These are phyloP conservation scores for Microcebus murinus DNA, from an alignment of 2,113 vertebrate species.

Conservation along the genomic window DNA sequence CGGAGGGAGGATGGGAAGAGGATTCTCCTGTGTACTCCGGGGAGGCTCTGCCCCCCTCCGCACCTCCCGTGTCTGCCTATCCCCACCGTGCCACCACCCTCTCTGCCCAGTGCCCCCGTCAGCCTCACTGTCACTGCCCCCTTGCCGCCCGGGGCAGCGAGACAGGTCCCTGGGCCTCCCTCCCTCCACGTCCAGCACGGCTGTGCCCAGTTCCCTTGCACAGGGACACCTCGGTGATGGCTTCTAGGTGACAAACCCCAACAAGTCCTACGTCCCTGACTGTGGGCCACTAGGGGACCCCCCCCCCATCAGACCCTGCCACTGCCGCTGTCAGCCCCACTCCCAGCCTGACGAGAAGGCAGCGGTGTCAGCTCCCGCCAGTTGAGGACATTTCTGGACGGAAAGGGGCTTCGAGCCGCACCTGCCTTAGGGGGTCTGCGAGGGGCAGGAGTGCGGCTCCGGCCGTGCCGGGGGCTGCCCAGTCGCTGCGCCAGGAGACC, in stretches of 20 bases:
- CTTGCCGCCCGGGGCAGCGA: background rate
- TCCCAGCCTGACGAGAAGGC: background rate
- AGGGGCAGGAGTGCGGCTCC: background rate
- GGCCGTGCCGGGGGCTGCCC: background rate
- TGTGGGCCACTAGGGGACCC: background rate
- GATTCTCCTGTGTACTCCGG: no score
- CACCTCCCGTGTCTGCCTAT: accelerated
- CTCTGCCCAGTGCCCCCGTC: background rate
- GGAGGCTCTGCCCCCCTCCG: background rate
- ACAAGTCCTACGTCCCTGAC: background rate
- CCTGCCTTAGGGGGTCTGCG: background rate
- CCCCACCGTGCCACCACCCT: background rate
- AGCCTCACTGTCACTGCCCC: background rate
- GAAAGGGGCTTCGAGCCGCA: background rate
- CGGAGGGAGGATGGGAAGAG: accelerated
- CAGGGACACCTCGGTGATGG: background rate
- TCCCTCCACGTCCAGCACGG: accelerated
- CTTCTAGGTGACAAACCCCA: background rate
- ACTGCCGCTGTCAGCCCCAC: background rate
- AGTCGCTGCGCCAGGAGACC: background rate
- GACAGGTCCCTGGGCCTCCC: background rate
- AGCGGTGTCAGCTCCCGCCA: background rate
- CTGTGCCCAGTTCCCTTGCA: background rate
- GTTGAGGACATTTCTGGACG: background rate
- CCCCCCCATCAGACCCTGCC: background rate